Base-by-base conservation (phyloP, 1,140 invertebrate species). In the Drosophila murphyi region DNA sequence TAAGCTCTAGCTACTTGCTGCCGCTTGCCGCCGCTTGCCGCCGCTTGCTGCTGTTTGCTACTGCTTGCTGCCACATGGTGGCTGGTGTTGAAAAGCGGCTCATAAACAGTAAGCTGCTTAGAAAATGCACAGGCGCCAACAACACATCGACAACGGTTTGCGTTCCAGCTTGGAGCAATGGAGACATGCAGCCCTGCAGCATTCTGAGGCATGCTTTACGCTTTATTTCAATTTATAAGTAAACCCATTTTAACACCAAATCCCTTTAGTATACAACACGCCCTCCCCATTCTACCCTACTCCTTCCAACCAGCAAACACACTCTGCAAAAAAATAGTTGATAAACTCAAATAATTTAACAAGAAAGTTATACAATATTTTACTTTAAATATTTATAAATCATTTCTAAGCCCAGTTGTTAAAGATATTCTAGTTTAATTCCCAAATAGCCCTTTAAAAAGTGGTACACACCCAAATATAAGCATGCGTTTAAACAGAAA, bases 81-180 rank as follows among this genome's bases (percentile, higher is more conserved):
- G 56, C 20, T 64, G 76, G 52, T 64, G 77, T 72, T 75, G 59
- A 56, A 83, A 88, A 88, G 85, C 80, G 85, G 83, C 83, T 88
- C 83, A 89, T 88, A 88, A 88, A 72, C 85, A 80, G 51, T 83
- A 88, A 88, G 83, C 83, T 74, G 85, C 85, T 88, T 88, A 89
- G 80, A 63, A 83, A 80, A 78, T 89, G 76, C 85, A 80, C 69
- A 69, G 57, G 47, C 61, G 63, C 45, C 50, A 72, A 73, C 67
- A 77, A 73, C 67, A 77, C 77, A 80, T 63, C 72, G 68, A 75
- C 67, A 69, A 70, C 65, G 34, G 34, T 37, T 50, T 51, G 39
- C 60, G 20, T 35, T 35, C 29, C 29, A 8, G 35, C 45, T 20
- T 20, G 20, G 20, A 20, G 20, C 20, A 20, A 20, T 20, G 20